A percentile compares a stretch with the other conserved stretches of the same genome.
These are phyloP conservation scores for Trematomus loennbergii DNA, from an alignment of 2,113 vertebrate species.

Conservation along the genomic window DNA sequence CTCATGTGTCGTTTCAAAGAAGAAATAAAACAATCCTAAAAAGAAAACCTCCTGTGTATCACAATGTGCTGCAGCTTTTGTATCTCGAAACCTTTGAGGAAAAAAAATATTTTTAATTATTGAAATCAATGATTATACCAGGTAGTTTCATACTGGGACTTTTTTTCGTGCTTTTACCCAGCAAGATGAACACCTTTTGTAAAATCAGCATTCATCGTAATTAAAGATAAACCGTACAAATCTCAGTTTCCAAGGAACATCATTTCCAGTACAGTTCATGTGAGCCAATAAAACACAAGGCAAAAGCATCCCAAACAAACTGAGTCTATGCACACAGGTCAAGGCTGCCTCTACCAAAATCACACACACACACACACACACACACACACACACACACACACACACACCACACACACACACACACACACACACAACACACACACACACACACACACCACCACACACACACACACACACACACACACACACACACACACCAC, in stretches of 20 bases:
- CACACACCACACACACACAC: slow-evolving; percentile 13
- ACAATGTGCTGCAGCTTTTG: too few species aligned
- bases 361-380: slow-evolving; percentile 7
- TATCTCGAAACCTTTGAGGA: too few species aligned
- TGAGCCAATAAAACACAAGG: background rate
- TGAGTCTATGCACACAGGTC: background rate
- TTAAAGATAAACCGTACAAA: background rate
- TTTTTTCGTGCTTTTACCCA: background rate
- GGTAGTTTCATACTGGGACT: background rate
- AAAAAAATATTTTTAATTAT: background rate
- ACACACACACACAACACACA: slow-evolving; percentile 32
- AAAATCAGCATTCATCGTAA: background rate
- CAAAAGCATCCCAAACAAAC: slow-evolving; percentile 13
- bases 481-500: too few species aligned
- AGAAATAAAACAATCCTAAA: too few species aligned
- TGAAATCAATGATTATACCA: background rate
- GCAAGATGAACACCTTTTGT: background rate
- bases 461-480: too few species aligned
- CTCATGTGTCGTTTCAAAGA: too few species aligned
- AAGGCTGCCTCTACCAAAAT: background rate
- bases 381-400: slow-evolving; percentile 10
- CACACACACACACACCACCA: too few species aligned
- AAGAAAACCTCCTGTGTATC: too few species aligned
- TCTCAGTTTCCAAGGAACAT: background rate
- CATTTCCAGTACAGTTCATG: background rate